Percentiles rank a stretch among this genome's conserved stretches.
Evolutionary conservation across 2,888 invertebrate species (phyloP).

Genomic region (Callinectes sapidus): DNA sequence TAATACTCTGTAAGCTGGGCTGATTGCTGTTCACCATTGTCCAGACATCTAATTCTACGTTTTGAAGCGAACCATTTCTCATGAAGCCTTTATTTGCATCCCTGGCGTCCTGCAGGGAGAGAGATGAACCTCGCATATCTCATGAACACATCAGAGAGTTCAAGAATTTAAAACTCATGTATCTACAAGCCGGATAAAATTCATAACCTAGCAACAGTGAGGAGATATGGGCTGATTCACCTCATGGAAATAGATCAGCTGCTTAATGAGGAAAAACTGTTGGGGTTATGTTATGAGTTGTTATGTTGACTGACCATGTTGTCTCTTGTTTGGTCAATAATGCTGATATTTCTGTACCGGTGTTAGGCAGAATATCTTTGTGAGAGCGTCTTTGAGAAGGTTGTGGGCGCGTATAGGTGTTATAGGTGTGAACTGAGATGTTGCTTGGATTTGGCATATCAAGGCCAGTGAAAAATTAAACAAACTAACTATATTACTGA

Average conservation of each 20-base stretch:
- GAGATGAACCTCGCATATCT: neutral
- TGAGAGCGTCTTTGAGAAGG: neutral
- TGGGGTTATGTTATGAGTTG: no score
- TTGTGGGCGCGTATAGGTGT: neutral
- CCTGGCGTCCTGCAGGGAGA: neutral
- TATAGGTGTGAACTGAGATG: no score
- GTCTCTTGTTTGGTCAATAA: no score
- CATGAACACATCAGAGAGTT: neutral
- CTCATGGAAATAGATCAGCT: no score
- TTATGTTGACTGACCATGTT: no score
- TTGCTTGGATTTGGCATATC: no score
- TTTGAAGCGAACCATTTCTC: neutral
- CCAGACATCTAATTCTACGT: neutral
- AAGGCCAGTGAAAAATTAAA: no score
- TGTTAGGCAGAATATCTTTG: neutral
- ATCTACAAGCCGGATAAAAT: neutral
- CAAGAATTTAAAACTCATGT: neutral
- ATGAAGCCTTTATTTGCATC: neutral
- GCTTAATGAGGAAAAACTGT: no score
- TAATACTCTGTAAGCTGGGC: conserved; percentile 7
- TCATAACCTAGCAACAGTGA: no score
- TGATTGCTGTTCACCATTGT: conserved; percentile 9
- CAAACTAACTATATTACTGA: no score
- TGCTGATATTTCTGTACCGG: neutral
- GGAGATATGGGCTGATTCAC: neutral